These are phyloP conservation scores for Pachyuromys duprasi DNA, from an alignment of 2,797 vertebrate genomes.

Conservation along the genomic window DNA sequence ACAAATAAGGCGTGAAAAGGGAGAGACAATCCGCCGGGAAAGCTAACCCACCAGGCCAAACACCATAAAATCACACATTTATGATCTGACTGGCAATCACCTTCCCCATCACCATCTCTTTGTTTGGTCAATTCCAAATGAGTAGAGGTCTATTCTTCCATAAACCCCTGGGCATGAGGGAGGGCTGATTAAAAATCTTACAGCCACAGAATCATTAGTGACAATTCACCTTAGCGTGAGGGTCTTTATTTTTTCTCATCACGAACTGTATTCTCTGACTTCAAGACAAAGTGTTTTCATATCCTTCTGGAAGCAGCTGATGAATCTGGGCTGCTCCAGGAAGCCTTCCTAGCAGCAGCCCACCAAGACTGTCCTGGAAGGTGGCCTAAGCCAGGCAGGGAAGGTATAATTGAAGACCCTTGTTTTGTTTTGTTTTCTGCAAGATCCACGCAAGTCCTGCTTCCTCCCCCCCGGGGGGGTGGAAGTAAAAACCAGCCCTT, in stretches of 20 bases:
- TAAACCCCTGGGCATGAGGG: not conserved
- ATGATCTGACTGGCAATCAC: not conserved
- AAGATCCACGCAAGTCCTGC: not conserved
- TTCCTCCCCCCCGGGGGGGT: not conserved
- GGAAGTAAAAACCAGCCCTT: not conserved
- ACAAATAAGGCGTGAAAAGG: conserved; percentile 35
- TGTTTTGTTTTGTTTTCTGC: not conserved
- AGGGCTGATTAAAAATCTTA: not conserved
- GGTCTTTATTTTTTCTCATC: not conserved
- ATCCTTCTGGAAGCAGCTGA: not conserved
- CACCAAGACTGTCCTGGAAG: not conserved
- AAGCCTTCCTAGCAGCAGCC: not conserved
- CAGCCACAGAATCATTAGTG: not conserved
- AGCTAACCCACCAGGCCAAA: not conserved
- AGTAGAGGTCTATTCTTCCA: not conserved
- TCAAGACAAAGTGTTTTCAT: not conserved
- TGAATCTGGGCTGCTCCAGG: not conserved
- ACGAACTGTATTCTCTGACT: not conserved
- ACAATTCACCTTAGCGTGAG: not conserved
- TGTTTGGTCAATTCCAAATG: conserved; percentile 6
- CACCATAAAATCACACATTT: conserved; percentile 7
- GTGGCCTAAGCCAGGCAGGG: not conserved
- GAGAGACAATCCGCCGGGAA: not conserved
- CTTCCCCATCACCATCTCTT: not conserved
- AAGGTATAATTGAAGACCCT: not conserved